phyloP scores from a whole-genome alignment of 1,140 invertebrate species.

The Thaumetopoea pityocampa region DNA sequence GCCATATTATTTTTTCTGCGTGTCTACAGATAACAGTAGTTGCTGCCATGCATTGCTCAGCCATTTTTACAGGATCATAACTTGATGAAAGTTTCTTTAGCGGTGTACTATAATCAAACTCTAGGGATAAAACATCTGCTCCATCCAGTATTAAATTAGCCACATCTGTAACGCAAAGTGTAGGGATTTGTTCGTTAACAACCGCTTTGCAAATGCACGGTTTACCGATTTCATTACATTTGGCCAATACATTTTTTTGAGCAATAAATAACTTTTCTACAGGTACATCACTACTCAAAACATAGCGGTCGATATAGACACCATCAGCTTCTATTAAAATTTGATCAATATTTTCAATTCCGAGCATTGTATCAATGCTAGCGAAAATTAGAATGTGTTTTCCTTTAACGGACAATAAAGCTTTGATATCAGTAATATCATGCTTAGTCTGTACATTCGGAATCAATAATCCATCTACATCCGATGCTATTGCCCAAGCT shows the following conservation, averaged over 20 bases:
- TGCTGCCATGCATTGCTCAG: conserved; percentile 77
- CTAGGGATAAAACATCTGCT: conserved; percentile 80
- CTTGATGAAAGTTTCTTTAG: conserved; percentile 76
- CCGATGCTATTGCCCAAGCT: conserved; percentile 53
- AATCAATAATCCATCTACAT: conserved; percentile 60
- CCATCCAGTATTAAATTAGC: conserved; percentile 83
- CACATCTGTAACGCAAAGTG: conserved; percentile 79
- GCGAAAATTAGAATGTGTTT: conserved; percentile 70
- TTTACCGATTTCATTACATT: conserved; percentile 76
- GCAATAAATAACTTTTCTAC: conserved; percentile 87
- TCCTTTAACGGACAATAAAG: conserved; percentile 53
- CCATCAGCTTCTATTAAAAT: conserved; percentile 80
- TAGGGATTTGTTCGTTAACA: conserved; percentile 77
- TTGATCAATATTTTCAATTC: conserved; percentile 80
- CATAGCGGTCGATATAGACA: conserved; percentile 81
- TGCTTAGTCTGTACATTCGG: conserved; percentile 44
- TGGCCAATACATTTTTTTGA: conserved; percentile 83
- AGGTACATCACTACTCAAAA: conserved; percentile 84
- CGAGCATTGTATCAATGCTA: conserved; percentile 82
- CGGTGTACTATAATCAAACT: conserved; percentile 77
- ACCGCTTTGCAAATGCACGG: conserved; percentile 82
- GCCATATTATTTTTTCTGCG: conserved; percentile 78
- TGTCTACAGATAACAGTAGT: conserved; percentile 82
- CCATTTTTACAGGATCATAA: conserved; percentile 55
- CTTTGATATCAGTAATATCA: conserved; percentile 48